A percentile compares a stretch with the other conserved stretches of the same genome.
Conservation (phyloP, 2,113 vertebrate genomes). For the Ranitomeya variabilis region DNA sequence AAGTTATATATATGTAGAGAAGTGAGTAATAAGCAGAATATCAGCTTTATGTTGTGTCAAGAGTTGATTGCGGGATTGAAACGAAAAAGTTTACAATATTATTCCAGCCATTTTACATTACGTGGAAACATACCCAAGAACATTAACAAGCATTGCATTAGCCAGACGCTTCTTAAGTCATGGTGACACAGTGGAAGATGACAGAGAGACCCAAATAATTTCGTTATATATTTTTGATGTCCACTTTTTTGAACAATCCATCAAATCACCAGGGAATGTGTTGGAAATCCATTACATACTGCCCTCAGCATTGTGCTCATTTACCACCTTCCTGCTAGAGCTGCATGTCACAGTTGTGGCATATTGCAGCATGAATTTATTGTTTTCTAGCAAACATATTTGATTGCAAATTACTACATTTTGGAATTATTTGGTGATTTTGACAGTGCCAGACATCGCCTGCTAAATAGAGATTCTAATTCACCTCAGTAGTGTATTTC, state of each 20-base stretch:
- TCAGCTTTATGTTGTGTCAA: background rate
- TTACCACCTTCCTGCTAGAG: conserved; percentile 13
- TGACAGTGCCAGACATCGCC: too few species aligned
- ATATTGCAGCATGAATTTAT: conserved; percentile 2
- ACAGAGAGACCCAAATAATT: conserved; percentile 12
- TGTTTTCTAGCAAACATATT: conserved; percentile 25
- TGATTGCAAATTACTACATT: background rate
- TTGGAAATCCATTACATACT: conserved; percentile 40
- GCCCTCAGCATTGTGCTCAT: conserved; percentile 9
- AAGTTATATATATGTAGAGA: background rate
- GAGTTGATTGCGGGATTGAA: background rate
- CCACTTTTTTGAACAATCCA: conserved; percentile 32
- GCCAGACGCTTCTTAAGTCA: conserved; percentile 14
- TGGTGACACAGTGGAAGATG: conserved; percentile 33
- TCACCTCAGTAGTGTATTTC: too few species aligned
- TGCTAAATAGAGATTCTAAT: too few species aligned
- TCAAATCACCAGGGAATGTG: conserved; percentile 38
- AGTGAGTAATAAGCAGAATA: background rate
- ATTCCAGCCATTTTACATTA: background rate
- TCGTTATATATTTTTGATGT: conserved; percentile 24
- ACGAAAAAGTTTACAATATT: background rate
- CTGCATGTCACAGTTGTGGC: background rate
- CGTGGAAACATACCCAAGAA: background rate
- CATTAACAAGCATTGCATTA: background rate
- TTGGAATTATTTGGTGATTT: background rate